Conservation (phyloP, 2,113 vertebrate genomes). For the Lichenostomus cassidix region DNA sequence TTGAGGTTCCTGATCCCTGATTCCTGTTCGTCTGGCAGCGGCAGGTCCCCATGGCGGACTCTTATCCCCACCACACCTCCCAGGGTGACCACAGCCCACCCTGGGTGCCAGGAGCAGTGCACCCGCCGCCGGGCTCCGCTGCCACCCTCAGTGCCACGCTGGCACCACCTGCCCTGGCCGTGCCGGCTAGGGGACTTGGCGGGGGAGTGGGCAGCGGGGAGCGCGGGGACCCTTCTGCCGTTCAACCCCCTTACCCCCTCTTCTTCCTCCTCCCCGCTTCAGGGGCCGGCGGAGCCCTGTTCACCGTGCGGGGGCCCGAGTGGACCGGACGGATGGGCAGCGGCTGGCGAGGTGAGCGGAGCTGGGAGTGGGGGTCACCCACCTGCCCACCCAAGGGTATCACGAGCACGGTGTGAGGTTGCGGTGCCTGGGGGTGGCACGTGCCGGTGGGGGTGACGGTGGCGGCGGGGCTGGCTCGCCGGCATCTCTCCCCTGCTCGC, state of each 20-base stretch:
- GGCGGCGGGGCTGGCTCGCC: not conserved
- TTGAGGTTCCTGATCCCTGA: not conserved
- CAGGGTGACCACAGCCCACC: not conserved
- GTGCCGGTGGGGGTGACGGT: not conserved
- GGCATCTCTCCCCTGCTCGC: not conserved
- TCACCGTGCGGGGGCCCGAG: not conserved
- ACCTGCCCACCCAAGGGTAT: not conserved
- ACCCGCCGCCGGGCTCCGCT: accelerated
- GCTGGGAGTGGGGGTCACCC: not conserved
- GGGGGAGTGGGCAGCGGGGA: not conserved
- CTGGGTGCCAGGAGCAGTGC: not conserved
- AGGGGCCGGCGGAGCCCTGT: not conserved
- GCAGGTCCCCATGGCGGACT: not conserved
- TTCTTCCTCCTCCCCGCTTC: not conserved
- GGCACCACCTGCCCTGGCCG: not conserved
- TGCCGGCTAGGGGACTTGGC: accelerated
- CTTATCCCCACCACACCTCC: not conserved
- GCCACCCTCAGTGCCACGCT: not conserved
- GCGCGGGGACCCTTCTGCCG: accelerated
- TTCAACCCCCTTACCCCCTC: not conserved
- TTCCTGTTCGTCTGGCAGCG: not conserved
- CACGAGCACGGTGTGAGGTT: not conserved
- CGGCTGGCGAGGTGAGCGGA: not conserved
- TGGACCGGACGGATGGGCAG: constrained; percentile 41
- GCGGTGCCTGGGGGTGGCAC: not conserved